A percentile compares a stretch with the other conserved stretches of the same genome.
These are phyloP conservation scores for Agrilus mali DNA, from an alignment of 2,888 invertebrate species.

Conservation along the genomic window DNA sequence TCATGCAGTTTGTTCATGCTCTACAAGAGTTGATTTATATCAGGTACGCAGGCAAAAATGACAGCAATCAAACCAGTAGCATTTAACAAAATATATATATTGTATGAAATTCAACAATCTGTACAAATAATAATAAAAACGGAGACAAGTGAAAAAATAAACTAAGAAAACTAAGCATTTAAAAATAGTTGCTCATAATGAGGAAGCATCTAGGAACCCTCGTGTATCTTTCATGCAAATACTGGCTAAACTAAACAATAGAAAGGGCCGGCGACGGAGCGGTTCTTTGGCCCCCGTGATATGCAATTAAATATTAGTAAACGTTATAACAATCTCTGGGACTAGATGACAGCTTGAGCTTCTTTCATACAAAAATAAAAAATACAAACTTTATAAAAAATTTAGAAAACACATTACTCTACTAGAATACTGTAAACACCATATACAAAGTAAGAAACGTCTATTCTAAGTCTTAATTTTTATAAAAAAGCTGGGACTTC, in stretches of 20 bases:
- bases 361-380: slow-evolving; percentile 37
- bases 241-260: slow-evolving; percentile 20
- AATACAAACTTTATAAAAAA: slow-evolving; percentile 35
- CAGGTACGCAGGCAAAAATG: slow-evolving; percentile 18
- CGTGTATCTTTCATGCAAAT: slow-evolving; percentile 19
- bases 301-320: slow-evolving; percentile 27
- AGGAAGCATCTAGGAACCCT: slow-evolving; percentile 32
- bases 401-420: slow-evolving; percentile 34
- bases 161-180: slow-evolving; percentile 27
- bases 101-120: slow-evolving; percentile 42
- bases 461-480: slow-evolving; percentile 27
- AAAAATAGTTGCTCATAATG: slow-evolving; percentile 23
- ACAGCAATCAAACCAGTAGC: slow-evolving; percentile 26
- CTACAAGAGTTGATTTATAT: slow-evolving; percentile 1
- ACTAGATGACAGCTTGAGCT: slow-evolving; percentile 37
- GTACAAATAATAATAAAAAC: slow-evolving; percentile 32
- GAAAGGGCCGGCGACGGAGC: slow-evolving; percentile 9
- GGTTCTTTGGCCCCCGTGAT: slow-evolving; percentile 28
- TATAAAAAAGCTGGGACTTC: slow-evolving; percentile 30
- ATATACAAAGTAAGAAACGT: slow-evolving; percentile 32
- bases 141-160: slow-evolving; percentile 31
- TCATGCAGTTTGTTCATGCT: background rate
- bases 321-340: slow-evolving; percentile 23
- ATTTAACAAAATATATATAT: slow-evolving; percentile 41
- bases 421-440: slow-evolving; percentile 37